phyloP scores from a whole-genome alignment of 2,888 invertebrate genomes.

The Noctua pronuba region DNA sequence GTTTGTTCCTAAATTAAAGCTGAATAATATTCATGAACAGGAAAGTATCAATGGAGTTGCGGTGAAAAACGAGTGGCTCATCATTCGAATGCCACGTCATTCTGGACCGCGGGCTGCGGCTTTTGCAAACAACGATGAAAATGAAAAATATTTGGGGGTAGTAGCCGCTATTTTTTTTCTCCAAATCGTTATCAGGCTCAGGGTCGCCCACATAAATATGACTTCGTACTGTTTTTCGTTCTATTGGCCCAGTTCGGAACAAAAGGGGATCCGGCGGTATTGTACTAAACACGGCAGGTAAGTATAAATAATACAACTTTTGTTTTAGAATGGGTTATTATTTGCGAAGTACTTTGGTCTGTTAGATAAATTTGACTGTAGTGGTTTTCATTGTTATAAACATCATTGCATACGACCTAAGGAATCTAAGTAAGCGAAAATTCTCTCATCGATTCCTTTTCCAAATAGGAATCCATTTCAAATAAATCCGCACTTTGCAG shows the following conservation, averaged over 20 bases:
- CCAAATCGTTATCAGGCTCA: constrained; percentile 69
- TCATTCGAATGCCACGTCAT: constrained; percentile 69
- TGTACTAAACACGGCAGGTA: constrained; percentile 26
- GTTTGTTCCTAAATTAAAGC: constrained; percentile 53
- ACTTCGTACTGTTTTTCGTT: constrained; percentile 46
- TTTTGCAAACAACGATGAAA: constrained; percentile 72
- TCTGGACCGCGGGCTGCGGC: constrained; percentile 47
- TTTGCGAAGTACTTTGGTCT: constrained; percentile 16
- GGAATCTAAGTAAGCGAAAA: not conserved
- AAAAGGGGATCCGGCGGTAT: constrained; percentile 43
- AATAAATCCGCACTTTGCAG: constrained; percentile 42
- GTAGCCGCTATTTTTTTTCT: constrained; percentile 45
- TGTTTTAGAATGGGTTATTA: constrained; percentile 36
- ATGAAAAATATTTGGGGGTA: constrained; percentile 71
- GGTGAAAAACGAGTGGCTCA: constrained; percentile 70
- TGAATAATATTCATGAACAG: constrained; percentile 56
- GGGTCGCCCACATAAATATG: constrained; percentile 65
- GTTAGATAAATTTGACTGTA: not conserved
- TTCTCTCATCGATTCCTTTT: not conserved
- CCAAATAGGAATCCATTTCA: constrained; percentile 32
- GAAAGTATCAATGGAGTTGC: constrained; percentile 54
- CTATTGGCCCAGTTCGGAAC: constrained; percentile 33
- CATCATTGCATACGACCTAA: not conserved
- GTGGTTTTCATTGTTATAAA: not conserved
- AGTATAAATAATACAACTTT: constrained; percentile 34